Base-by-base conservation (phyloP, 2,113 vertebrate species). In the Isurus oxyrinchus region DNA sequence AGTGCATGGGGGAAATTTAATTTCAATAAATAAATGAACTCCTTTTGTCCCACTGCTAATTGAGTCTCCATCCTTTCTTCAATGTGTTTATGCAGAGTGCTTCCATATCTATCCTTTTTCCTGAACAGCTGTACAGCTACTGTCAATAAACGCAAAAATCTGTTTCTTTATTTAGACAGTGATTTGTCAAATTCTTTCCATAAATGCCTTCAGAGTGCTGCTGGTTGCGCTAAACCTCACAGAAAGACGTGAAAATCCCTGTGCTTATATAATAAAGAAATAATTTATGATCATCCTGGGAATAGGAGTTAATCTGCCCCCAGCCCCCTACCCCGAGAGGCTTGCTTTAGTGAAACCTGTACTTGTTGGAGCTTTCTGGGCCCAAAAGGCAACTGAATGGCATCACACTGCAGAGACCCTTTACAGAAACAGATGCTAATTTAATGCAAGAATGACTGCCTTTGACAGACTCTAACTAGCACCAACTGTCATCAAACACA, bases 201-300 rank as follows among this genome's bases (percentile, higher is more conserved):
- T 72, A 76, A 97, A 97, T 97, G 97, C 97, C 97, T 97, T 97
- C 97, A 97, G 97, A 97, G 49, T 0, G 96, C 40, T 86, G 96
- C 97, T 96, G 97, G 97, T 97, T 97, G 97, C 97, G 97, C 97
- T 98, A 97, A 97, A 97, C 98, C 98, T 97, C 97, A 66, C 97
- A 96, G 97, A 97, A 96, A 97, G 97, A 97, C 97, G 97, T 97
- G 97, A 97, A 98, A 98, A 98, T 97, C 97, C 97, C 97, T 97
- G 97, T 96, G 97, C 97, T 96, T 97, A 98, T 97, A 97, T 98
- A 98, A 98, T 98, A 98, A 98, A 95, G 57, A 98, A 98, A 98
- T 98, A 98, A 98, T 98, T 98, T 98, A 98, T 98, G 97, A 97
- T 98, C 97, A 98, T 98, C 98, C 96, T 97, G 97, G 98, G 98